Conservation (phyloP, 2,113 vertebrate species). For the Pseudopodoces humilis region DNA sequence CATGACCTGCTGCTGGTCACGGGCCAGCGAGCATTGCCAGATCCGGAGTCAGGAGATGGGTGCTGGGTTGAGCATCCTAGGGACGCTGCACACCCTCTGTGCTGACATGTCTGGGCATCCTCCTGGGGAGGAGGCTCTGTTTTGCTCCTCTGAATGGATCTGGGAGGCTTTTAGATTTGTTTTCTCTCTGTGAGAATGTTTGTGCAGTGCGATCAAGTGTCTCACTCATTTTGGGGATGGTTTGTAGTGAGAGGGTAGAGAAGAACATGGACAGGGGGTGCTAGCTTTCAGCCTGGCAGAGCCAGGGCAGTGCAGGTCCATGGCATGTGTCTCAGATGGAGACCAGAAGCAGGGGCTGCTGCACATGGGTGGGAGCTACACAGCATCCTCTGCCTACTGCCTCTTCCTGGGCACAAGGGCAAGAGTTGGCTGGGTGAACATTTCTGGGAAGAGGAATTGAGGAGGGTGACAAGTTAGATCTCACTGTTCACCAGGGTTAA, state of each 20-base stretch:
- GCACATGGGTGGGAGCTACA: fast-evolving
- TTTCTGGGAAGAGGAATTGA: not conserved
- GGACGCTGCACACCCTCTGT: not conserved
- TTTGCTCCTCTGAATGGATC: not conserved
- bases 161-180: not conserved
- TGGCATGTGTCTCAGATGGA: not conserved
- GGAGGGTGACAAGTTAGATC: not conserved
- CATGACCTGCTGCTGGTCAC: not conserved
- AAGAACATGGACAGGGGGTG: fast-evolving
- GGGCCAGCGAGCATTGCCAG: fast-evolving
- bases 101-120: not conserved
- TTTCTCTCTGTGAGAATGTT: not conserved
- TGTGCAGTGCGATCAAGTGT: fast-evolving
- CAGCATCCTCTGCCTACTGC: not conserved
- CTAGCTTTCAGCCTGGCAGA: not conserved
- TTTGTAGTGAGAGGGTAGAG: not conserved
- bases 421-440: not conserved
- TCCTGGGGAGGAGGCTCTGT: not conserved
- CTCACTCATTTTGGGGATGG: not conserved
- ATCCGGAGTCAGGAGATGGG: not conserved
- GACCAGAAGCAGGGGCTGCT: not conserved
- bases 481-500: not conserved
- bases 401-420: not conserved
- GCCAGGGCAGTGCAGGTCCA: fast-evolving
- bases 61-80: not conserved